A percentile compares a stretch with the other conserved stretches of the same genome.
These are phyloP conservation scores for Aphelenchoides fujianensis DNA, from an alignment of 1,140 invertebrate genomes.

Conservation along the genomic window DNA sequence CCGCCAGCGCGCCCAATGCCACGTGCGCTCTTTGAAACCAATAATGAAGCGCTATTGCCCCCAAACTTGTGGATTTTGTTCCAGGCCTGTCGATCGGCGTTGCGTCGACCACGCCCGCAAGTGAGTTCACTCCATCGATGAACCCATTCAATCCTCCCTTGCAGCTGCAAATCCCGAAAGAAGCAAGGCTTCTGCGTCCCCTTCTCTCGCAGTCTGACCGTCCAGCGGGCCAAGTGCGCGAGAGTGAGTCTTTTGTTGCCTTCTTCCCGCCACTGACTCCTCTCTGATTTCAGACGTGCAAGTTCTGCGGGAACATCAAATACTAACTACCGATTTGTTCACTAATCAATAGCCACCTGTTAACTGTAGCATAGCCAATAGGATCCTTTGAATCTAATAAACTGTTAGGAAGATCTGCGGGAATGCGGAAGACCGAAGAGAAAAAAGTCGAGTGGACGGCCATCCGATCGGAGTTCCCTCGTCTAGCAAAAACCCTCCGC, in stretches of 20 bases:
- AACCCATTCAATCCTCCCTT: not conserved
- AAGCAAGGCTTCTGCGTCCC: not conserved
- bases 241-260: not conserved
- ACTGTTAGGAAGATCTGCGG: no score
- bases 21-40: not conserved
- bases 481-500: no score
- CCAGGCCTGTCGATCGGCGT: not conserved
- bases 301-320: no score
- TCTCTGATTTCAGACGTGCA: no score
- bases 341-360: no score
- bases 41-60: not conserved
- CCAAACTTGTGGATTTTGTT: not conserved
- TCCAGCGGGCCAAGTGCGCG: not conserved
- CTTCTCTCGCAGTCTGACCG: not conserved
- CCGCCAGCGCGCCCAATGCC: not conserved
- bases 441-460: no score
- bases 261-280: no score
- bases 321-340: no score
- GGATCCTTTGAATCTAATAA: no score
- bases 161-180: not conserved
- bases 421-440: no score
- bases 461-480: no score
- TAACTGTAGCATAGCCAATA: no score
- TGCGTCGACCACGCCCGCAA: not conserved
- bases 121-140: not conserved